Evolutionary conservation across 2,113 vertebrate species (phyloP).

Genomic region (Bubo scandiacus): DNA sequence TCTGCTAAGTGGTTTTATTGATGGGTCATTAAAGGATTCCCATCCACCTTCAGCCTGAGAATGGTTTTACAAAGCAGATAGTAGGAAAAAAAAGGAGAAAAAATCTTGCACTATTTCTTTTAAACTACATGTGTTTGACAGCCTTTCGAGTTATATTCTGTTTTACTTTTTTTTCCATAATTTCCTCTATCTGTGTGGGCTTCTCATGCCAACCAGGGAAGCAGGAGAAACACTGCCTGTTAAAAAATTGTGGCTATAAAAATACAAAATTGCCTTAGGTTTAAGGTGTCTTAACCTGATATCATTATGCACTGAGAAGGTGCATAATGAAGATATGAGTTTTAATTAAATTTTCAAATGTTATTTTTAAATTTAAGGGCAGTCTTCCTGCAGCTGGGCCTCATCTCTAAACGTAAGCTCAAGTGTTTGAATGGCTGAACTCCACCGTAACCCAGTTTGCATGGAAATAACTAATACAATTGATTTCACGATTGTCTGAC

Average conservation of each 20-base stretch:
- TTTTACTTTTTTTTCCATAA: neutral
- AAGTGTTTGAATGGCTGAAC: neutral
- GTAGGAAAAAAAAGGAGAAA: neutral
- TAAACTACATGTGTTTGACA: neutral
- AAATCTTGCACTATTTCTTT: neutral
- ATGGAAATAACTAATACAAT: neutral
- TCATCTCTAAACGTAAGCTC: neutral
- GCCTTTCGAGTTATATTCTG: neutral
- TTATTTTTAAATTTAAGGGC: neutral
- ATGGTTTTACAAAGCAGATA: neutral
- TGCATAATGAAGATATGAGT: neutral
- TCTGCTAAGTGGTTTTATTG: conserved; percentile 39
- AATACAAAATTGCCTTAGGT: neutral
- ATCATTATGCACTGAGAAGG: neutral
- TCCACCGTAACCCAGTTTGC: neutral
- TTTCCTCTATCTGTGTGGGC: neutral
- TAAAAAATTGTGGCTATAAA: neutral
- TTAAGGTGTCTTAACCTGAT: neutral
- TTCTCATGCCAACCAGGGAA: neutral
- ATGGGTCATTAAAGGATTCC: conserved; percentile 19
- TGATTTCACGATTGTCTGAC: neutral
- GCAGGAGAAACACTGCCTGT: neutral
- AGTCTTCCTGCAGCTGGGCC: neutral
- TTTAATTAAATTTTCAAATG: conserved; percentile 29
- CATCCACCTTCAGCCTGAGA: neutral